These are phyloP conservation scores for Caenorhabditis imperialis DNA, from an alignment of 2,888 invertebrate genomes.

Conservation along the genomic window DNA sequence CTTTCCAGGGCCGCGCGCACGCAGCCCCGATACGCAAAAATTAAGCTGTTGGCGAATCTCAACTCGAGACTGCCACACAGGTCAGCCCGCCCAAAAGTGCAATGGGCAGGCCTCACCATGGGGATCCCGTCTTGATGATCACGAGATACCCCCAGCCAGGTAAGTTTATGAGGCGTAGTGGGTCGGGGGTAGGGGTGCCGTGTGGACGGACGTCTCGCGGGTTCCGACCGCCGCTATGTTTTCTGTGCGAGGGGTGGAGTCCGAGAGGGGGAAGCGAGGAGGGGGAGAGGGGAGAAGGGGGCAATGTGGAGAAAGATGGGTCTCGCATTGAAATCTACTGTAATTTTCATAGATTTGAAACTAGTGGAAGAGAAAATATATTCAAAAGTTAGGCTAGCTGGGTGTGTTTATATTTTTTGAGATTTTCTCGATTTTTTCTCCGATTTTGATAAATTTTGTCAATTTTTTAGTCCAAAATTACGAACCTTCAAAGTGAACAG, in stretches of 20 bases:
- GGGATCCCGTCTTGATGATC: constrained; percentile 85
- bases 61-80: constrained; percentile 85
- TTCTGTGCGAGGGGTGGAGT: constrained; percentile 8
- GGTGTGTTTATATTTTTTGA: too few species aligned
- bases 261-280: neutral
- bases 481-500: constrained; percentile 24
- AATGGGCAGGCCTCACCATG: constrained; percentile 85
- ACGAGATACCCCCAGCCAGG: constrained; percentile 85
- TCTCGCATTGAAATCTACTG: neutral
- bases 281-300: neutral
- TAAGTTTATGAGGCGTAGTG: constrained; percentile 80
- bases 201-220: constrained; percentile 13
- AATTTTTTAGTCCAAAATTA: too few species aligned
- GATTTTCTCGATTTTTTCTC: neutral
- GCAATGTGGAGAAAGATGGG: too few species aligned
- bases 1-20: constrained; percentile 70
- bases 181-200: neutral
- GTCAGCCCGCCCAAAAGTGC: constrained; percentile 85
- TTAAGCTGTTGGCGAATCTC: constrained; percentile 79
- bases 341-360: too few species aligned
- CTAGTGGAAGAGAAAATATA: too few species aligned
- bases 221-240: constrained; percentile 13
- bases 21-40: constrained; percentile 77
- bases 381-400: too few species aligned
- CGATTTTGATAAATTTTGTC: too few species aligned